Evolutionary conservation across 2,797 vertebrate species (phyloP).

Genomic region (Paratrypauchen microcephalus): DNA sequence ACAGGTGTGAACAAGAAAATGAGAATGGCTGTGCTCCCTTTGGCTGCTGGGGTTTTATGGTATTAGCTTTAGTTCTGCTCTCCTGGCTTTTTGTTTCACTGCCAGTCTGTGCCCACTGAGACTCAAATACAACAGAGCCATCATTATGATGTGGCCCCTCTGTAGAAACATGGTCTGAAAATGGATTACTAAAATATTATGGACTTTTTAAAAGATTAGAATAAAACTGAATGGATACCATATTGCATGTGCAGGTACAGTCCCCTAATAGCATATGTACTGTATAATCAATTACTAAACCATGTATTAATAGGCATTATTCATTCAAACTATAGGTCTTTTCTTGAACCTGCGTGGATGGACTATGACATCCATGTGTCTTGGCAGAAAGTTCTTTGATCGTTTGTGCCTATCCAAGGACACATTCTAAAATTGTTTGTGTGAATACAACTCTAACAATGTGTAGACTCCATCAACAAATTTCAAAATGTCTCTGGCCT

Average conservation of each 20-base stretch:
- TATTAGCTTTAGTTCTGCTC: conserved; percentile 7
- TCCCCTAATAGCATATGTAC: no score
- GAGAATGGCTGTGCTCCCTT: conserved; percentile 13
- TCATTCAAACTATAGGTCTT: background rate
- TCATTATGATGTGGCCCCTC: conserved; percentile 7
- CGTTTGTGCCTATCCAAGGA: background rate
- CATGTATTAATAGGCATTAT: background rate
- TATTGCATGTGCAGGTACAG: no score
- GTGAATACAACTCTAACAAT: background rate
- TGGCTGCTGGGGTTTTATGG: conserved; percentile 5
- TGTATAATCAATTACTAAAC: no score
- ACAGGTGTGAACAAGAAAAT: conserved; percentile 17
- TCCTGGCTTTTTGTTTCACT: conserved; percentile 6
- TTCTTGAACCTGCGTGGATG: background rate
- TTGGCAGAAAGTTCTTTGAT: background rate
- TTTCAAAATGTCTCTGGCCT: background rate
- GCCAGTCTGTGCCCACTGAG: background rate
- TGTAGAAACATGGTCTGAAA: background rate
- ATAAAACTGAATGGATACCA: background rate
- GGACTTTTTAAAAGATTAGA: background rate
- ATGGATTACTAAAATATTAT: background rate
- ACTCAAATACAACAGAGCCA: conserved; percentile 12
- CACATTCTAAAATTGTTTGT: background rate
- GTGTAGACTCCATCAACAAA: background rate
- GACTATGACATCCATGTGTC: background rate